phyloP scores from a whole-genome alignment of 1,140 invertebrate species.

The Drosophila truncata region DNA sequence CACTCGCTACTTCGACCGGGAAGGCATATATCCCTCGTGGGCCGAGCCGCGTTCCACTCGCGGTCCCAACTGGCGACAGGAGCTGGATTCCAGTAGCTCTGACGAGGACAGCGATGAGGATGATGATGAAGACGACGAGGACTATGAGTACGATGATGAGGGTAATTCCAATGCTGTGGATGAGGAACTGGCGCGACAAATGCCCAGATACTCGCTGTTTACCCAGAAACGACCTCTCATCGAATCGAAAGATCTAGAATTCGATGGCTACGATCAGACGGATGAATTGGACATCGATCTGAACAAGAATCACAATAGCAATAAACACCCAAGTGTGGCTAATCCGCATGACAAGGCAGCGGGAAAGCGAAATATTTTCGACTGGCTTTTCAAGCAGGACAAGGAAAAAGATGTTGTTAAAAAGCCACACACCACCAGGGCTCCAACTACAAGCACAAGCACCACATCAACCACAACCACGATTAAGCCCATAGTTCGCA shows the following conservation, averaged over 20 bases:
- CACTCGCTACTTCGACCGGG: slow-evolving; percentile 67
- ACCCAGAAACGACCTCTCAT: slow-evolving; percentile 50
- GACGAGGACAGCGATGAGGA: slow-evolving; percentile 58
- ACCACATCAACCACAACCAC: slow-evolving; percentile 7
- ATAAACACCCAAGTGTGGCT: slow-evolving; percentile 56
- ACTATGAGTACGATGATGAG: slow-evolving; percentile 23
- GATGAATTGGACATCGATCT: slow-evolving; percentile 7
- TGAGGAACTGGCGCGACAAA: slow-evolving; percentile 55
- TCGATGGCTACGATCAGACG: slow-evolving; percentile 42
- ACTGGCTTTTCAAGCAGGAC: slow-evolving; percentile 62
- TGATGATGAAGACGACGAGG: slow-evolving; percentile 29
- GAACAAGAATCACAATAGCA: slow-evolving; percentile 11
- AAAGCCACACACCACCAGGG: slow-evolving; percentile 12
- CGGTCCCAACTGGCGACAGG: slow-evolving; percentile 69
- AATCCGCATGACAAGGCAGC: slow-evolving; percentile 50
- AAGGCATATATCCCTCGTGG: slow-evolving; percentile 64
- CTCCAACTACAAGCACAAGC: slow-evolving; percentile 1
- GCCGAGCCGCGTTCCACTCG: slow-evolving; percentile 55
- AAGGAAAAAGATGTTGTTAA: slow-evolving; percentile 25
- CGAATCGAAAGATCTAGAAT: slow-evolving; percentile 40
- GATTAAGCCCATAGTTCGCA: slow-evolving; percentile 14
- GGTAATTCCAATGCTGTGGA: slow-evolving; percentile 28
- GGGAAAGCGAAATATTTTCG: slow-evolving; percentile 62
- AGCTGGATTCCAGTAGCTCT: slow-evolving; percentile 41
- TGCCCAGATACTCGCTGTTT: slow-evolving; percentile 72